Evolutionary conservation across 2,888 invertebrate species (phyloP).

Genomic region (Drosophila basisetae): DNA sequence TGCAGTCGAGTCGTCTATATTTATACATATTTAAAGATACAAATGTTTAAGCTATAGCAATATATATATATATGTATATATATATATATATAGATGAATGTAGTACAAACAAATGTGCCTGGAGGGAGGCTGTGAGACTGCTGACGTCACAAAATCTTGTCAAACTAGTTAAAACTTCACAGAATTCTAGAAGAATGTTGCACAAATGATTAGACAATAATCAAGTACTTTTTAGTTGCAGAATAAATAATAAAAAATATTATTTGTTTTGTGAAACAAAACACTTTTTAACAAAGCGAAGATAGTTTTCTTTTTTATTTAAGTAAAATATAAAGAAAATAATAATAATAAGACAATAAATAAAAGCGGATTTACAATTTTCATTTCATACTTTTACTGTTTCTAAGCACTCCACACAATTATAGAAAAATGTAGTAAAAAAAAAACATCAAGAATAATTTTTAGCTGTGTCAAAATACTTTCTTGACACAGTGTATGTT

Average conservation of each 20-base stretch:
- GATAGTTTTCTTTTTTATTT: too few relatives aligned
- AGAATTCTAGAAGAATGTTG: background rate
- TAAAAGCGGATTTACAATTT: background rate
- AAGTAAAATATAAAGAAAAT: too few relatives aligned
- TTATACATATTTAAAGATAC: constrained; percentile 23
- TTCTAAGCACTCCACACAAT: background rate
- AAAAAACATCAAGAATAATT: background rate
- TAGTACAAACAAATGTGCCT: background rate
- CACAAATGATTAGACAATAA: too few relatives aligned
- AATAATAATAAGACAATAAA: too few relatives aligned
- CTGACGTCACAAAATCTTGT: constrained; percentile 35
- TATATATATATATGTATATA: background rate
- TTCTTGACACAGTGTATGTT: background rate
- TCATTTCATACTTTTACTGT: background rate
- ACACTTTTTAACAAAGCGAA: too few relatives aligned
- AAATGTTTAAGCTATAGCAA: constrained; percentile 5
- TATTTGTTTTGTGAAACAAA: too few relatives aligned
- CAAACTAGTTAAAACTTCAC: background rate
- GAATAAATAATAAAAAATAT: too few relatives aligned
- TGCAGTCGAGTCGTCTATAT: background rate
- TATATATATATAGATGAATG: background rate
- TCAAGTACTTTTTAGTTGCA: too few relatives aligned
- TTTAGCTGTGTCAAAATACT: background rate
- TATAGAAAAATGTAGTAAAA: background rate
- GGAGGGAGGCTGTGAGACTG: constrained; percentile 10